A percentile compares a stretch with the other conserved stretches of the same genome.
phyloP scores from a whole-genome alignment of 2,113 vertebrate species.

The Oreochromis niloticus region DNA sequence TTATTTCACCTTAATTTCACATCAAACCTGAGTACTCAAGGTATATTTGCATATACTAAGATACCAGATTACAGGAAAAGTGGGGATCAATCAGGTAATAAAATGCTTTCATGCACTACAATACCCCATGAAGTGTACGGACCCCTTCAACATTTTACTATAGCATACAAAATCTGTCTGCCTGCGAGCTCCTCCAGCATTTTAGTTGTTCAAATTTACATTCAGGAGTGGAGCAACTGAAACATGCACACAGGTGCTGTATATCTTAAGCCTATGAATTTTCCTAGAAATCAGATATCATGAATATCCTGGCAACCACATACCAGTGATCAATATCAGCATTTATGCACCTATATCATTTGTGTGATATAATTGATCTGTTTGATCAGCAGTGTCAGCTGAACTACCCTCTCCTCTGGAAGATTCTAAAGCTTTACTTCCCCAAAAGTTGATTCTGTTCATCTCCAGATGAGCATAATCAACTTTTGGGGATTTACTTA shows the following conservation, averaged over 20 bases:
- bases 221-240: neutral
- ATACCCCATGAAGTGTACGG: neutral
- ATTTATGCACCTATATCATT: neutral
- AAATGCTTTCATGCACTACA: neutral
- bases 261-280: neutral
- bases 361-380: too few species aligned
- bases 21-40: neutral
- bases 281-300: neutral
- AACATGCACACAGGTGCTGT: neutral
- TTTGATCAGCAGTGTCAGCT: neutral
- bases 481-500: too few species aligned
- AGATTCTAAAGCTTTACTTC: neutral
- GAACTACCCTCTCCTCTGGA: neutral
- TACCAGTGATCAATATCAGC: neutral
- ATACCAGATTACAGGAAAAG: neutral
- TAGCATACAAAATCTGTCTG: too few species aligned
- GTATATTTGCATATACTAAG: neutral
- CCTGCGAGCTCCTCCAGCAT: neutral
- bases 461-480: too few species aligned
- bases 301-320: neutral
- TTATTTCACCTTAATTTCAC: neutral
- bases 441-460: too few species aligned
- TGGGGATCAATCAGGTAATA: neutral
- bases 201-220: too few species aligned
- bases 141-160: neutral